Conservation (phyloP, 2,888 invertebrate species). For the Embidobia sp. region DNA sequence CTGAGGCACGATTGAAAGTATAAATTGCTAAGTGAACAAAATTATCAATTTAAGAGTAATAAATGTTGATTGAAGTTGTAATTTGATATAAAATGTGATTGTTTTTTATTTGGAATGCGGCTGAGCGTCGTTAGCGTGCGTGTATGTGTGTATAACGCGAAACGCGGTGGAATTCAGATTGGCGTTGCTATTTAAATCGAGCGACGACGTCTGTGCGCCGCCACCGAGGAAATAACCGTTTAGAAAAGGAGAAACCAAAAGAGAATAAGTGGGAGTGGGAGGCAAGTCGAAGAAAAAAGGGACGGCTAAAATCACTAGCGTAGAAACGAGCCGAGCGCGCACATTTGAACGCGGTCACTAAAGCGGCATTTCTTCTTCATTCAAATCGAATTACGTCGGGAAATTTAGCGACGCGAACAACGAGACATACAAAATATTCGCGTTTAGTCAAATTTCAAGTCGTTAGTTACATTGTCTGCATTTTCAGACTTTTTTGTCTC, state of each 20-base stretch:
- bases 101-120: constrained; percentile 59
- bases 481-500: constrained; percentile 42
- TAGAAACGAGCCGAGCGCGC: constrained; percentile 44
- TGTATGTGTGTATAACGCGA: constrained; percentile 62
- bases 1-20: too few relatives aligned
- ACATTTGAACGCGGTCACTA: constrained; percentile 38
- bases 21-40: too few relatives aligned
- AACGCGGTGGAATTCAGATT: constrained; percentile 67
- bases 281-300: constrained; percentile 40
- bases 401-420: constrained; percentile 19
- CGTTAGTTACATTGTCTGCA: not conserved
- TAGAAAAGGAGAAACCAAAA: constrained; percentile 60
- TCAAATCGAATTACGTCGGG: constrained; percentile 33
- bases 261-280: constrained; percentile 42
- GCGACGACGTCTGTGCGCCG: constrained; percentile 64
- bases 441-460: not conserved
- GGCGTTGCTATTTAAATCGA: constrained; percentile 66
- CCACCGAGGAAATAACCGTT: constrained; percentile 64
- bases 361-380: constrained; percentile 35
- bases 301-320: constrained; percentile 45
- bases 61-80: constrained; percentile 5
- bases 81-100: constrained; percentile 41
- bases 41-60: not conserved
- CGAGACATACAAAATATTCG: constrained; percentile 5
- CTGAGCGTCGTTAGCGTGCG: constrained; percentile 31